Evolutionary conservation across 2,113 vertebrate species (phyloP), one percentile per base, ranked within the genome.

Genomic region (Excalfactoria chinensis): DNA sequence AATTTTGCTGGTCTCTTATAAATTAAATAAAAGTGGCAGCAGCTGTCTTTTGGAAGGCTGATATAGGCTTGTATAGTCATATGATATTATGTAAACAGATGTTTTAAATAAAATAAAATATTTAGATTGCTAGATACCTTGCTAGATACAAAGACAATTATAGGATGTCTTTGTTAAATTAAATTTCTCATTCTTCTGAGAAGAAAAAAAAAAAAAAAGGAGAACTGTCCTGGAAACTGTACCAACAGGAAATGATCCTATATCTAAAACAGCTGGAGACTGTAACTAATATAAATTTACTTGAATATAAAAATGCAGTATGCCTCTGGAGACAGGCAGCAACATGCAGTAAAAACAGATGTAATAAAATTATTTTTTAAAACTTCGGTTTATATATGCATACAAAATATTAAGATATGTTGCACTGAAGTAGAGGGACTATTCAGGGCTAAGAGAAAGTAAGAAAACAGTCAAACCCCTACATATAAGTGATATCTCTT

Each of bases 211-310:
- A 89, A 78, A 72, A 89, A 78, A 93, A 96, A 95, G 93, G 66
- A 81, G 97, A 97, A 97, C 97, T 97, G 95, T 97, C 95, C 95
- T 96, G 97, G 97, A 97, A 98, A 98, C 93, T 90, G 95, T 93
- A 97, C 96, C 95, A 97, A 98, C 98, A 98, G 98, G 98, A 98
- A 97, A 98, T 98, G 95, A 98, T 97, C 93, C 95, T 97, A 97
- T 97, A 98, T 98, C 97, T 97, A 97, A 98, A 98, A 96, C 98
- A 98, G 97, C 98, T 98, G 98, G 97, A 97, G 97, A 98, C 97
- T 97, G 97, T 95, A 98, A 97, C 97, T 96, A 96, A 98, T 98
- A 98, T 97, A 97, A 98, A 98, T 97, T 97, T 98, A 98, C 96
- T 97, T 97, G 96, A 97, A 98, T 98, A 98, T 97, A 98, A 97